Conservation (phyloP, 30 jellyfish, hydroid and myxozoan species). For the Pelagia noctiluca region DNA sequence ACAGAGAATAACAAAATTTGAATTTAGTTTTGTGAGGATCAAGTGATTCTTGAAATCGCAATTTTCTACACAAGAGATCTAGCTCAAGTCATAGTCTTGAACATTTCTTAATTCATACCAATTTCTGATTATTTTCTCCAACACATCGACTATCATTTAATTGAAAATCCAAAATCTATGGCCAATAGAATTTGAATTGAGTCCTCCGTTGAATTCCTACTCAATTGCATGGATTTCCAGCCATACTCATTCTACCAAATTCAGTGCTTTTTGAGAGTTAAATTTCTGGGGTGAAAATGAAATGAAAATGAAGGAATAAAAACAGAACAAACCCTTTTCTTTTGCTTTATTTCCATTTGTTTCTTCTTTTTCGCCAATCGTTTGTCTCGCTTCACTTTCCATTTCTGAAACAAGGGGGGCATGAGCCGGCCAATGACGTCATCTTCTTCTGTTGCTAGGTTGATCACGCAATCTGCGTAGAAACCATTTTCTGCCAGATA, state of each 20-base stretch:
- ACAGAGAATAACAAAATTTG: neutral
- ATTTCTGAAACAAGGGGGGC: slow-evolving; percentile 83
- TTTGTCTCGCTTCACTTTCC: slow-evolving; percentile 82
- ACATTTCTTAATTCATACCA: neutral
- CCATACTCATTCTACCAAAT: too few species aligned
- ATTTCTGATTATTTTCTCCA: too few species aligned
- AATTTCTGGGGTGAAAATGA: too few species aligned
- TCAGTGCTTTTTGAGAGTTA: too few species aligned
- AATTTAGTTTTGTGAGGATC: neutral
- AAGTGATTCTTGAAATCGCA: neutral
- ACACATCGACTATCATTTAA: too few species aligned
- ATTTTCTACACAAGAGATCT: neutral
- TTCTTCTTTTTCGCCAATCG: slow-evolving; percentile 65
- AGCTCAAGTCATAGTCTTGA: neutral
- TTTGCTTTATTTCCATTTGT: slow-evolving; percentile 49
- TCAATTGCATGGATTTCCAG: too few species aligned
- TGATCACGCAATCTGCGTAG: slow-evolving; percentile 85
- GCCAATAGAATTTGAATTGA: too few species aligned
- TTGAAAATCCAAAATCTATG: too few species aligned
- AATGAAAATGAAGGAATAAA: too few species aligned
- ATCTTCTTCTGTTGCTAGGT: slow-evolving; percentile 73
- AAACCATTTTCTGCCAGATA: slow-evolving; percentile 84
- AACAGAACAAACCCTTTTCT: slow-evolving; percentile 66
- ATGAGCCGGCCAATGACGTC: slow-evolving; percentile 78
- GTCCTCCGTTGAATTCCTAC: too few species aligned